Base-by-base conservation (phyloP, 2,888 invertebrate genomes). In the Ceraclea dissimilis region DNA sequence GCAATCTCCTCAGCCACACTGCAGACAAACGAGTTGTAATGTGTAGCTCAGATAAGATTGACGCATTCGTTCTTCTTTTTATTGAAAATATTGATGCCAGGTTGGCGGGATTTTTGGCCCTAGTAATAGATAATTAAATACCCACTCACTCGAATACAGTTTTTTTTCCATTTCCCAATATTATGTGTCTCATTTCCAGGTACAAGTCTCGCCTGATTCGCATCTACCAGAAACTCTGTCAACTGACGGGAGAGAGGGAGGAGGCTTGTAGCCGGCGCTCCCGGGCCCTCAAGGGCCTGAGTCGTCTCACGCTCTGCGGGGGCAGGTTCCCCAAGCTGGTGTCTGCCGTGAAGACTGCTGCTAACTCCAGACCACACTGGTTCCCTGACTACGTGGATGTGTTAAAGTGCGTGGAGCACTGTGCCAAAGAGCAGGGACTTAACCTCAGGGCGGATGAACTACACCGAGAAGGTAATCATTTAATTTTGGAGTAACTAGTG, bases 171-270 rank as follows among this genome's bases (percentile, higher is more conserved):
- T n/a, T n/a, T n/a, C n/a, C n/a, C n/a, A n/a, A n/a, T n/a, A n/a
- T n/a, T n/a, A n/a, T n/a, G n/a, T n/a, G n/a, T n/a, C n/a, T n/a
- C n/a, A 20, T n/a, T 34, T 48, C 34, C 61, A 79, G 79, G 60
- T 78, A 78, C 61, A 75, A 77, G 63, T 73, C 74, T 54, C 70
- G 78, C 59, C 70, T 78, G 67, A 70, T 75, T 6, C 67, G 72
- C 10, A 74, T 78, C 1, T 74, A 78, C 60, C 77, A 80, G n/a
- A 82, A 82, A 67, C 78, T 85, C 63, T 85, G 85, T 69, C 79
- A 84, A 66, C 65, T 85, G 63, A 81, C 81, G 1, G 81, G 82
- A 46, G 60, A 60, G 48, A 47, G 57, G 2, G 46, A 44, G 1
- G 51, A 43, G n/a, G 47, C 46, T 0, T 43, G 34, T 17, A 74